Base-by-base conservation (phyloP, 2,888 invertebrate genomes). In the Brachylomia viminalis region DNA sequence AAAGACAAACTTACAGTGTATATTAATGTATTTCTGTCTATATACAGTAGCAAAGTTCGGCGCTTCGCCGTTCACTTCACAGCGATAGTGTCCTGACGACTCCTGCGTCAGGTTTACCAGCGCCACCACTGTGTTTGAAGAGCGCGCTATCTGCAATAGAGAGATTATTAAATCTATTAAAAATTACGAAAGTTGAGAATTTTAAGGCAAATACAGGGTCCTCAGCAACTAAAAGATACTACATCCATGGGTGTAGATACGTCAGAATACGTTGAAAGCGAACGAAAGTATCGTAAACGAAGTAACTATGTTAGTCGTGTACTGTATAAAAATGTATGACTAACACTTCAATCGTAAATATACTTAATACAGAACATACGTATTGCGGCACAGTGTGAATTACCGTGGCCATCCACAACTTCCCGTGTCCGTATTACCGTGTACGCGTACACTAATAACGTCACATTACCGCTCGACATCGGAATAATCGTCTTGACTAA, bases 101-200 rank as follows among this genome's bases (percentile, higher is more conserved):
- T 95, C 93, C 20, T 94, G 92, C 15, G 95, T 94, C 79, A 97
- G 91, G 45, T 95, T 93, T 58, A 94, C 92, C 81, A 97, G 91
- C 13, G 95, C 94, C 49, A 97, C 97, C 67, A 97, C 95, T 75
- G 96, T 97, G 88, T 97, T 97, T 42, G 97, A 97, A 2, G 98
- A 98, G 83, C 97, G 97, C 62, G 95, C 92, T 83, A 97, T 86
- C 98, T 98, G 95, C 27, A 95, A 87, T 23, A 54, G 20, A 56
- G 54, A 52, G 5, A 58, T 27, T 30, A 58, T 15, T 33, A 27
- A 15, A 59, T 1, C 5, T 3, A 17, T 62, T n/a, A 45, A 11
- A n/a, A 15, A 58, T 17, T 1, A 49, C 42, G 1, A 27, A 15
- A 30, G n/a, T 30, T 23, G 17, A 47, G 33, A 11, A 27, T 47